A percentile compares a stretch with the other conserved stretches of the same genome.
These are phyloP conservation scores for Lonchura striata DNA, from an alignment of 2,113 vertebrate genomes.

Conservation along the genomic window DNA sequence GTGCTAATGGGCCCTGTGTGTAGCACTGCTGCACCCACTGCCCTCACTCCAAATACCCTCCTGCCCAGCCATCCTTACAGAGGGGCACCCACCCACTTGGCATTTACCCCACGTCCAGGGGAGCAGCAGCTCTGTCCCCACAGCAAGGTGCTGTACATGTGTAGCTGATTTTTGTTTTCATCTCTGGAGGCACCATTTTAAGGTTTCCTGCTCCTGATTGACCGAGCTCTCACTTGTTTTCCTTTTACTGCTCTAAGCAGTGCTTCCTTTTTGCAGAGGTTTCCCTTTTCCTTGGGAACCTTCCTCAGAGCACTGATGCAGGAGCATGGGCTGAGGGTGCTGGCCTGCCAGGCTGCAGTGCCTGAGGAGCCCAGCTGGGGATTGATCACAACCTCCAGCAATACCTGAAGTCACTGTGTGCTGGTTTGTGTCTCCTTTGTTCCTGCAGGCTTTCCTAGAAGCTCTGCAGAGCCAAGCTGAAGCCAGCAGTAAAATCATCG, in stretches of 20 bases:
- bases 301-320: background rate
- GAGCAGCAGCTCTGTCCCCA: background rate
- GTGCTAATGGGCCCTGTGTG: background rate
- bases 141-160: background rate
- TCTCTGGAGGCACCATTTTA: background rate
- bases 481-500: constrained; percentile 90
- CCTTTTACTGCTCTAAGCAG: background rate
- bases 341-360: background rate
- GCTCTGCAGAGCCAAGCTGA: constrained; percentile 87
- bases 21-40: background rate
- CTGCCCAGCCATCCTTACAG: background rate
- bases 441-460: constrained; percentile 87
- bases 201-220: background rate
- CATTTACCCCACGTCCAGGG: background rate
- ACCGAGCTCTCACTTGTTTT: accelerated
- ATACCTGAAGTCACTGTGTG: background rate
- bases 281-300: background rate
- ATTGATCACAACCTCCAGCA: background rate
- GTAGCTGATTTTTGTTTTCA: background rate
- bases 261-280: background rate
- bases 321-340: background rate
- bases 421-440: background rate
- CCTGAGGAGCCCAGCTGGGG: background rate
- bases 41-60: background rate
- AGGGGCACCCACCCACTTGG: background rate